Percentiles rank a stretch among this genome's conserved stretches.
Evolutionary conservation across 2,113 vertebrate genomes (phyloP).

Genomic region (Petrocephalus microphthalmus): DNA sequence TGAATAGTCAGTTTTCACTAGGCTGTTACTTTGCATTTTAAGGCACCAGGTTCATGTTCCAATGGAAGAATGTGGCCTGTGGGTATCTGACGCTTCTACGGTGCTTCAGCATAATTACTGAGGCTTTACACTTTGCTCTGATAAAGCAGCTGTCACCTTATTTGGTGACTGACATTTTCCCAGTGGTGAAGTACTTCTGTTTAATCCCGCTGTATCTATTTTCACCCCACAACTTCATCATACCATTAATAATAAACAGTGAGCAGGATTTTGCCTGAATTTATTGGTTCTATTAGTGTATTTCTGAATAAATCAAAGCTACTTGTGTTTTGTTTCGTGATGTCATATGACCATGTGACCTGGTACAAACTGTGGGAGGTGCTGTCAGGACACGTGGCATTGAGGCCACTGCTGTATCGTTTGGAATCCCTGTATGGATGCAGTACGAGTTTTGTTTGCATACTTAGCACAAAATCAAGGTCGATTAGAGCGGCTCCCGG

Average conservation of each 20-base stretch:
- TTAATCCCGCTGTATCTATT: not conserved
- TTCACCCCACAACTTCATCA: not conserved
- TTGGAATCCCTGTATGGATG: not conserved
- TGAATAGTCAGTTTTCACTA: not conserved
- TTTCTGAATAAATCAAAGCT: not conserved
- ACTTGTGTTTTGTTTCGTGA: not conserved
- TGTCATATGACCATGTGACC: not conserved
- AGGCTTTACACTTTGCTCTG: not conserved
- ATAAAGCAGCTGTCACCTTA: not conserved
- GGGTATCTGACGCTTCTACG: not conserved
- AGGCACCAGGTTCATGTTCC: not conserved
- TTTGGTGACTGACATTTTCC: not conserved
- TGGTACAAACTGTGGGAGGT: not conserved
- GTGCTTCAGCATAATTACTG: not conserved
- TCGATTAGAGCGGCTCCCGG: not conserved
- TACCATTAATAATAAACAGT: not conserved
- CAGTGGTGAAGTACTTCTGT: not conserved
- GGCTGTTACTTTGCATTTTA: not conserved
- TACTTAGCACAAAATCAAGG: not conserved
- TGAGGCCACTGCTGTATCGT: not conserved
- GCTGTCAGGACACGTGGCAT: not conserved
- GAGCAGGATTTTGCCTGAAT: not conserved
- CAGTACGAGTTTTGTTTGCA: not conserved
- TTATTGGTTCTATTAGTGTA: not conserved
- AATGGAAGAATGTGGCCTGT: not conserved